A percentile compares a stretch with the other conserved stretches of the same genome.
Evolutionary conservation across 2,888 invertebrate species (phyloP).

Genomic region (Nowickia ferox): DNA sequence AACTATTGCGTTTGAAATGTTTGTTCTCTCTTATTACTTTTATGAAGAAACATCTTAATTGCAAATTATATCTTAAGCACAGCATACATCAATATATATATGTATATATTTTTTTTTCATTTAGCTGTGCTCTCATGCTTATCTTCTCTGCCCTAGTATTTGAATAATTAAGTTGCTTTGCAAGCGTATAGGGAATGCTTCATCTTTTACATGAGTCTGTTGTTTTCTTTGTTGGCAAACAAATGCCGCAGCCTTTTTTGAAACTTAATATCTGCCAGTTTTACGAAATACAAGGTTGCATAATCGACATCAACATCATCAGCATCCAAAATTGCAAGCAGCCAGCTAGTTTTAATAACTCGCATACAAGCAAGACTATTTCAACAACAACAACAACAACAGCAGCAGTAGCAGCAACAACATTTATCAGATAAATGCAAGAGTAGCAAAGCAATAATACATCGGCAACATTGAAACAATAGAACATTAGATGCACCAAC

Average conservation of each 20-base stretch:
- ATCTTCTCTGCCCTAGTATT: constrained; percentile 17
- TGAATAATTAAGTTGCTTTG: constrained; percentile 37
- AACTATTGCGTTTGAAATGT: too few species aligned
- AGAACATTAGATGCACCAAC: constrained; percentile 57
- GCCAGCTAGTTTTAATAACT: constrained; percentile 25
- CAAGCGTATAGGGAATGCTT: background rate
- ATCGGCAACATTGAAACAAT: constrained; percentile 60
- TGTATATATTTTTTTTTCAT: too few species aligned
- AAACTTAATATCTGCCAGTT: constrained; percentile 51
- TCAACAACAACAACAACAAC: constrained; percentile 21
- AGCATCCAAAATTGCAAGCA: constrained; percentile 4
- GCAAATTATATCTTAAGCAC: background rate
- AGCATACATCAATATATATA: background rate
- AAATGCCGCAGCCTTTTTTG: constrained; percentile 46
- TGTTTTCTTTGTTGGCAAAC: constrained; percentile 11
- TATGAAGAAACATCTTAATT: background rate
- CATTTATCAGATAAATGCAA: constrained; percentile 38
- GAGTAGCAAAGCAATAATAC: constrained; percentile 7
- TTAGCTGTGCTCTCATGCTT: constrained; percentile 20
- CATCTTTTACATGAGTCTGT: background rate
- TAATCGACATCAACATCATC: constrained; percentile 46
- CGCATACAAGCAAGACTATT: background rate
- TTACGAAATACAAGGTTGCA: constrained; percentile 64
- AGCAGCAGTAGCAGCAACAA: constrained; percentile 19
- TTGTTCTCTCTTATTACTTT: too few species aligned